Evolutionary conservation across 2,888 invertebrate species (phyloP), one percentile per base, ranked within the genome.

Genomic region (Cetonia aurata): DNA sequence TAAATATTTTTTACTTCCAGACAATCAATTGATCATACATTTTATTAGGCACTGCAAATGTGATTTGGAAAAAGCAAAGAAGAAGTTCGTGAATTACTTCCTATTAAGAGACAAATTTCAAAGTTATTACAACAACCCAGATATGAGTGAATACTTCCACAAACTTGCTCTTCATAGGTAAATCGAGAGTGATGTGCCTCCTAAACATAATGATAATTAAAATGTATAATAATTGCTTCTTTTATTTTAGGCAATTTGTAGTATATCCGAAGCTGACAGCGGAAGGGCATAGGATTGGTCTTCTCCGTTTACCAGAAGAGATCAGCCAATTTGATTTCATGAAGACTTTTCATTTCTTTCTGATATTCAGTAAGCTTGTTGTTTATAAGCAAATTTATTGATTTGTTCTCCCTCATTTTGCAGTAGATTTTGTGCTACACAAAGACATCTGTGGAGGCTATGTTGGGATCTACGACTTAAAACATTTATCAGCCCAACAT

Each of bases 11-110:
- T 52, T n/a, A 6, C 41, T 9, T 52, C 12, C 83, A 90, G 90
- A 89, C 74, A 83, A 81, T 44, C 82, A 81, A 1, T 80, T 89
- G 50, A 81, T 90, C 71, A 84, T 87, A 78, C 81, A 87, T 41
- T 90, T 89, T 78, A 83, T 90, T 44, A 85, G 90, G n/a, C 89
- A 89, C 0, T 89, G 89, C 79, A 91, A 91, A 76, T 87, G 90
- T 85, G 88, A 90, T 79, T 82, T 90, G 81, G 89, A 90, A 77
- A 87, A 88, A 70, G 88, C 91, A 8, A 88, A 92, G 77, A 85
- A 86, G 73, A 91, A 91, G 82, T 81, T 92, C 69, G 90, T 91
- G 80, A 85, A 88, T 75, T 90, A 89, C 82, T 90, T 90, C 78
- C 83, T 88, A 57, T 86, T 89, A 42, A 86, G 89, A 69, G 83